Conservation (phyloP, 2,113 vertebrate genomes). For the Leucosticte australis region DNA sequence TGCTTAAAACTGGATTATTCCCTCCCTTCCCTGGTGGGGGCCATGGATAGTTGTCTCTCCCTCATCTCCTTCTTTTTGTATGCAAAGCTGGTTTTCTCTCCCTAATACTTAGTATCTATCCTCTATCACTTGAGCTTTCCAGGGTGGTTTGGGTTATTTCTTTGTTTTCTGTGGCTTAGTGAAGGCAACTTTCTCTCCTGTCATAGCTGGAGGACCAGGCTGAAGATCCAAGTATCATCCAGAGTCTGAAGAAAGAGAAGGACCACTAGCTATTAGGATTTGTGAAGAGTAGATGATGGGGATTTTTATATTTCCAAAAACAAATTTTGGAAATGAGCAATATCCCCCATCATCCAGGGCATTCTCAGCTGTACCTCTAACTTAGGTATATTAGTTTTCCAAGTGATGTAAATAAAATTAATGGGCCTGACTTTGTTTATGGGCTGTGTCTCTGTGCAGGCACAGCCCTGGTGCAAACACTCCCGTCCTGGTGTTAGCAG, state of each 20-base stretch:
- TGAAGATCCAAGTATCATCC: background rate
- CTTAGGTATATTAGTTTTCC: background rate
- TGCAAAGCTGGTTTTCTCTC: background rate
- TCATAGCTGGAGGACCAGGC: background rate
- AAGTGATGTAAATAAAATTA: background rate
- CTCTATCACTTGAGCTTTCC: background rate
- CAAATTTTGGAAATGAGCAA: background rate
- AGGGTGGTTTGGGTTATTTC: background rate
- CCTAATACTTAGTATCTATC: background rate
- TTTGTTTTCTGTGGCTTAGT: background rate
- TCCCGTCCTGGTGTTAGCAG: background rate
- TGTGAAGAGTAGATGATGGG: background rate
- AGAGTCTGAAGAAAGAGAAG: background rate
- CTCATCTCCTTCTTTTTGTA: background rate
- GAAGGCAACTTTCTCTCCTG: background rate
- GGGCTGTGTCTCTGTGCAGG: background rate
- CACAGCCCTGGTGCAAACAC: background rate
- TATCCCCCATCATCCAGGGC: background rate
- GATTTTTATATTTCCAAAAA: background rate
- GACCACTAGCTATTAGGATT: background rate
- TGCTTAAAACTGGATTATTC: background rate
- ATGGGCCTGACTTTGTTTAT: background rate
- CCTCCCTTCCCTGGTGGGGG: accelerated
- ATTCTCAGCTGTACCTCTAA: background rate
- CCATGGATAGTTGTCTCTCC: background rate